A percentile compares a stretch with the other conserved stretches of the same genome.
phyloP scores from a whole-genome alignment of 2,888 invertebrate species.

The Deilephila elpenor region DNA sequence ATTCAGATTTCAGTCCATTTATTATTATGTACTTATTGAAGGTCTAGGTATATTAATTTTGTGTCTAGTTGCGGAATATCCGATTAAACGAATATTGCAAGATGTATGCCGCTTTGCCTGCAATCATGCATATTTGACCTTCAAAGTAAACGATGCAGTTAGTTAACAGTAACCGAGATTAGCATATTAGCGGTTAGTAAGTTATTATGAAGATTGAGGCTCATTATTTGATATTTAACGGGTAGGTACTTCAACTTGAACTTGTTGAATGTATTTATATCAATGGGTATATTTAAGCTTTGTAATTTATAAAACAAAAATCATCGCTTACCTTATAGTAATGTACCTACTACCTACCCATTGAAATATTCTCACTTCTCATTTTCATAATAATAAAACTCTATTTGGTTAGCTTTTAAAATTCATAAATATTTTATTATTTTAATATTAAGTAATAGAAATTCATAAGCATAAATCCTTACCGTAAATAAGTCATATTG shows the following conservation, averaged over 20 bases:
- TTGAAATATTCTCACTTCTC: no score
- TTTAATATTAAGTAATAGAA: no score
- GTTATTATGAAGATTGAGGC: conserved; percentile 32
- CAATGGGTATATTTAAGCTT: no score
- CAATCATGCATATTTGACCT: conserved; percentile 20
- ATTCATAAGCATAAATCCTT: no score
- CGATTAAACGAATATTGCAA: neutral
- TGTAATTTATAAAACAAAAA: no score
- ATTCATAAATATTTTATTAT: no score
- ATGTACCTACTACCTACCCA: no score
- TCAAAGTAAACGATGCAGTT: conserved; percentile 26
- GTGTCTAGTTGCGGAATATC: neutral
- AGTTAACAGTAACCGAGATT: conserved; percentile 20
- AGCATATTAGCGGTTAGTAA: conserved; percentile 34
- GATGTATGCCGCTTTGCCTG: neutral
- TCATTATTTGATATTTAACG: conserved; percentile 1
- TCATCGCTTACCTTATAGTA: no score
- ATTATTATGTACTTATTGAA: no score
- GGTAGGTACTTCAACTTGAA: neutral
- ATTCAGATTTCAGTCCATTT: no score
- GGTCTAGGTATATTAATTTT: neutral
- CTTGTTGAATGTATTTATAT: neutral
- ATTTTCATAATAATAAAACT: no score
- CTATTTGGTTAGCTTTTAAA: no score
- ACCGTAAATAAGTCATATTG: neutral